Conservation (phyloP, 2,797 vertebrate genomes). For the Sebastes oblongus region DNA sequence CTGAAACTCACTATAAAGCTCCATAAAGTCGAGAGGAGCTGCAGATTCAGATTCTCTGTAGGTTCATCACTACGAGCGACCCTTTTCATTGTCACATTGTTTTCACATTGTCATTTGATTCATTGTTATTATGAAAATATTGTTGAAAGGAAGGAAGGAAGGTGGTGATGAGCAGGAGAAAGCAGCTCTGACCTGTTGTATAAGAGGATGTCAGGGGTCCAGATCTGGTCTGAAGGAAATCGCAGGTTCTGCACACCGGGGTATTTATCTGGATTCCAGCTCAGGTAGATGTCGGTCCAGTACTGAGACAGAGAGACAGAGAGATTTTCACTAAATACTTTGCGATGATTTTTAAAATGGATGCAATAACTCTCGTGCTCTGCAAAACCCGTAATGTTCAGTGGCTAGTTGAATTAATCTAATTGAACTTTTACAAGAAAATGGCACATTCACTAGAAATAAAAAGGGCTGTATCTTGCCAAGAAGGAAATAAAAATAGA, state of each 20-base stretch:
- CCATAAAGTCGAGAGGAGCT: not conserved
- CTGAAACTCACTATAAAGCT: not conserved
- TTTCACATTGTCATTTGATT: not conserved
- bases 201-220: slow-evolving; percentile 93
- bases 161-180: not conserved
- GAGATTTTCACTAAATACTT: slow-evolving; percentile 31
- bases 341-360: not conserved
- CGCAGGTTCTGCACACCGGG: slow-evolving; percentile 90
- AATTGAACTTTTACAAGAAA: not conserved
- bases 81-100: not conserved
- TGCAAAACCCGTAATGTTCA: not conserved
- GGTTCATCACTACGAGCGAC: accelerated
- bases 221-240: slow-evolving; percentile 90
- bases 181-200: slow-evolving; percentile 89
- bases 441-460: not conserved
- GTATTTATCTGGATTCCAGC: slow-evolving; percentile 88
- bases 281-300: slow-evolving; percentile 90
- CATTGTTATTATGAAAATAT: not conserved
- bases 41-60: not conserved
- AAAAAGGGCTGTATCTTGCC: not conserved
- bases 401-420: not conserved
- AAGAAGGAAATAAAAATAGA: not conserved
- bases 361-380: not conserved
- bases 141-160: not conserved
- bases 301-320: slow-evolving; percentile 69